Percentiles rank a stretch among this genome's conserved stretches.
Evolutionary conservation across 1,140 invertebrate genomes (phyloP).

Genomic region (Physella acuta): DNA sequence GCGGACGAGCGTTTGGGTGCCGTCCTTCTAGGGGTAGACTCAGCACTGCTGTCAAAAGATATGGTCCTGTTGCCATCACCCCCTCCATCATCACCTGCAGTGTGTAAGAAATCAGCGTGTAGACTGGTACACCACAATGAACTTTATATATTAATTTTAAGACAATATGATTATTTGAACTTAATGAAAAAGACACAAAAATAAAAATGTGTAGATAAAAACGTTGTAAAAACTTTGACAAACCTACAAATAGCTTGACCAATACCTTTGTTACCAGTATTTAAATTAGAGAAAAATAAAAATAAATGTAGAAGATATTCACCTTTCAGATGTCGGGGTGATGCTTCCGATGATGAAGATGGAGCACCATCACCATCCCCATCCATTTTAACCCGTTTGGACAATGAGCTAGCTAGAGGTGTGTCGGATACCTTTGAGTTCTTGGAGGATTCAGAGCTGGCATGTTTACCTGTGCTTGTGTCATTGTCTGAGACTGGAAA

Average conservation of each 20-base stretch:
- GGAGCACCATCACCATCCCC: slow-evolving; percentile 12
- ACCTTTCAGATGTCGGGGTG: slow-evolving; percentile 8
- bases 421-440: neutral
- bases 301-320: too few species aligned
- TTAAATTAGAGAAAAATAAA: too few species aligned
- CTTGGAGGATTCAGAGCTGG: neutral
- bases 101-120: neutral
- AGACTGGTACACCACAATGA: neutral
- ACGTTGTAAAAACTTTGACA: too few species aligned
- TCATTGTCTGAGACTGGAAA: neutral
- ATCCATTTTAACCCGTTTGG: slow-evolving; percentile 18
- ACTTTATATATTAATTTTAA: neutral
- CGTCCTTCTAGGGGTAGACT: slow-evolving; percentile 13
- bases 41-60: slow-evolving; percentile 21
- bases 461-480: neutral
- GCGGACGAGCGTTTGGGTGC: neutral
- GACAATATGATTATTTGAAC: neutral
- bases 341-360: neutral
- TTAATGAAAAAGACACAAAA: neutral
- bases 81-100: neutral
- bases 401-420: slow-evolving; percentile 1
- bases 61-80: neutral
- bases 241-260: too few species aligned
- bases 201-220: too few species aligned
- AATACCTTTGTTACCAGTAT: too few species aligned